Evolutionary conservation across 2,888 invertebrate genomes (phyloP).

Genomic region (Hyppa rectilinea): DNA sequence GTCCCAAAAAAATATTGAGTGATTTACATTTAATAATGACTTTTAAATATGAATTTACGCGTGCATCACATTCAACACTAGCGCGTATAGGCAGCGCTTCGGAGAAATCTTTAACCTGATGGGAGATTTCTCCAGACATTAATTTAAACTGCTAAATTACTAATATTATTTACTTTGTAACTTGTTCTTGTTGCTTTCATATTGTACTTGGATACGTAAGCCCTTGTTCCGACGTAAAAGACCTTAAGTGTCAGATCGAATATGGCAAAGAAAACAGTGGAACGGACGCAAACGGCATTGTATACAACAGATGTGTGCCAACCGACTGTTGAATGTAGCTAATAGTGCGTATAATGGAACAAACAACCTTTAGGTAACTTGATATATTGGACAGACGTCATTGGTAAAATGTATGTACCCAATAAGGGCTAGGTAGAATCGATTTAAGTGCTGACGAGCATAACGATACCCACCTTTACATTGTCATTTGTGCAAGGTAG

Average conservation of each 20-base stretch:
- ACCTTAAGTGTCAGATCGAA: constrained; percentile 74
- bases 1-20: constrained; percentile 6
- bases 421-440: constrained; percentile 1
- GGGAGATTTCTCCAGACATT: constrained; percentile 8
- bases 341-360: constrained; percentile 35
- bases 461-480: neutral
- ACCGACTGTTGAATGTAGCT: constrained; percentile 46
- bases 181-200: constrained; percentile 9
- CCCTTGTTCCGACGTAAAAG: constrained; percentile 72
- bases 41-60: constrained; percentile 24
- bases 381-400: constrained; percentile 17
- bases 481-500: neutral
- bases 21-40: constrained; percentile 27
- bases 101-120: constrained; percentile 17
- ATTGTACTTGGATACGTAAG: constrained; percentile 46
- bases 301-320: constrained; percentile 59
- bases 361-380: constrained; percentile 28
- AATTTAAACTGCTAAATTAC: neutral
- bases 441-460: neutral
- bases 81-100: neutral
- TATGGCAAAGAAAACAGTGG: constrained; percentile 74
- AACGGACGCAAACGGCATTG: constrained; percentile 59
- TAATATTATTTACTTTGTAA: neutral
- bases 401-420: neutral
- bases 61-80: constrained; percentile 20